These are phyloP conservation scores for Alsophila aescularia DNA, from an alignment of 2,888 invertebrate species.

Conservation along the genomic window DNA sequence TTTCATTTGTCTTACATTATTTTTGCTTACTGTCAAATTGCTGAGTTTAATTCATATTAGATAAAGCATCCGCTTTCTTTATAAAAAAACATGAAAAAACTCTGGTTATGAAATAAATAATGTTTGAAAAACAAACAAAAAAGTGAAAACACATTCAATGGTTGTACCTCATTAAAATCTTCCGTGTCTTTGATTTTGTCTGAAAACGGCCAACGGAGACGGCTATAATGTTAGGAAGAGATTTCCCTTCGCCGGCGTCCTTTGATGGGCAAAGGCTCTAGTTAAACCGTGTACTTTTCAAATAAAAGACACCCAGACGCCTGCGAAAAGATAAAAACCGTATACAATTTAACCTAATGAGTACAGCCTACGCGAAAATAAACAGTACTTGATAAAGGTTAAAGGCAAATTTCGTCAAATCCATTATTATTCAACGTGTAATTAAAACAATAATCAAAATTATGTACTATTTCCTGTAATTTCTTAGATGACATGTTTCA, in stretches of 20 bases:
- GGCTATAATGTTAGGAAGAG: conserved; percentile 57
- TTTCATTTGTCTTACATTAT: not conserved
- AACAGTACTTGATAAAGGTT: not conserved
- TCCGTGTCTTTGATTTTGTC: conserved; percentile 80
- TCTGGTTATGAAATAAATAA: conserved; percentile 42
- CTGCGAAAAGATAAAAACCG: conserved; percentile 29
- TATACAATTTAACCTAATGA: conserved; percentile 25
- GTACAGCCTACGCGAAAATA: not conserved
- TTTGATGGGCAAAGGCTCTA: conserved; percentile 40
- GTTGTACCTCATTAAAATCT: conserved; percentile 83
- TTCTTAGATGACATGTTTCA: conserved; percentile 31
- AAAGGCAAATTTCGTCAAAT: not conserved
- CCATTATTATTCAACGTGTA: too few species aligned
- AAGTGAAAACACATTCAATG: conserved; percentile 48
- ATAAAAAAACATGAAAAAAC: conserved; percentile 33
- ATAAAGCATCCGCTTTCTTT: conserved; percentile 24
- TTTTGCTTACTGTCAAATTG: conserved; percentile 4
- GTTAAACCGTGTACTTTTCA: conserved; percentile 28
- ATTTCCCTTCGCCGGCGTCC: conserved; percentile 44
- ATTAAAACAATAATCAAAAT: not conserved
- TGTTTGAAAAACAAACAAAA: conserved; percentile 73
- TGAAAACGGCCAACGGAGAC: conserved; percentile 69
- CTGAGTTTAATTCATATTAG: conserved; percentile 22
- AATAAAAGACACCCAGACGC: conserved; percentile 26
- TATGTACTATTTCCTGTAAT: not conserved